Evolutionary conservation across 2,797 vertebrate species (phyloP).

Genomic region (Valencia hispanica): DNA sequence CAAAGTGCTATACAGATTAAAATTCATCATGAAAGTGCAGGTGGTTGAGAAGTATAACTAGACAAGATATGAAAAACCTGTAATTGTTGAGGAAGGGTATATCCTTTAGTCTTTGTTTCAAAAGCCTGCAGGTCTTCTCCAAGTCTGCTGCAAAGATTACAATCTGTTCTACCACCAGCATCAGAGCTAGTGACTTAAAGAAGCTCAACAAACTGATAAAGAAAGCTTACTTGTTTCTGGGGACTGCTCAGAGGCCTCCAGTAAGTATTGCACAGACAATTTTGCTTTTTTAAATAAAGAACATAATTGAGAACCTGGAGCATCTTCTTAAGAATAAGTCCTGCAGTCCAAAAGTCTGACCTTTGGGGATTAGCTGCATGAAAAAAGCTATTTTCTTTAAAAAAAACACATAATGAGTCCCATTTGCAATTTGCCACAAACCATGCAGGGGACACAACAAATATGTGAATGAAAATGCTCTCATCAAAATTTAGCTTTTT

Average conservation of each 20-base stretch:
- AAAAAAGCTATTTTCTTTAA: background rate
- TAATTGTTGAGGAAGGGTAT: background rate
- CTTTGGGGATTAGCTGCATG: background rate
- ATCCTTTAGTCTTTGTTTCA: background rate
- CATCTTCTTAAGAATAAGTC: background rate
- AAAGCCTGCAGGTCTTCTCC: background rate
- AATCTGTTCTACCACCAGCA: background rate
- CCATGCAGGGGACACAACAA: background rate
- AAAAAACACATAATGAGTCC: background rate
- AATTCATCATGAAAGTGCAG: background rate
- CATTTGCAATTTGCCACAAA: background rate
- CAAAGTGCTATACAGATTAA: too few species aligned
- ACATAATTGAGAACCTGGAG: background rate
- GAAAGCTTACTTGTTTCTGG: background rate
- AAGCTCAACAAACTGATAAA: background rate
- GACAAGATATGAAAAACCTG: background rate
- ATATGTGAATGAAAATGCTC: background rate
- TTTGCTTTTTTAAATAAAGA: background rate
- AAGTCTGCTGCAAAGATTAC: background rate
- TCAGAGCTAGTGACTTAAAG: background rate
- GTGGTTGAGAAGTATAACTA: background rate
- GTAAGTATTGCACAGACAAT: background rate
- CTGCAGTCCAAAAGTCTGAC: background rate
- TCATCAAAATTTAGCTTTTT: background rate
- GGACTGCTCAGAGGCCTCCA: background rate